A percentile compares a stretch with the other conserved stretches of the same genome.
Conservation (phyloP, 1,140 invertebrate genomes). For the Leptestheria dahalacensis region DNA sequence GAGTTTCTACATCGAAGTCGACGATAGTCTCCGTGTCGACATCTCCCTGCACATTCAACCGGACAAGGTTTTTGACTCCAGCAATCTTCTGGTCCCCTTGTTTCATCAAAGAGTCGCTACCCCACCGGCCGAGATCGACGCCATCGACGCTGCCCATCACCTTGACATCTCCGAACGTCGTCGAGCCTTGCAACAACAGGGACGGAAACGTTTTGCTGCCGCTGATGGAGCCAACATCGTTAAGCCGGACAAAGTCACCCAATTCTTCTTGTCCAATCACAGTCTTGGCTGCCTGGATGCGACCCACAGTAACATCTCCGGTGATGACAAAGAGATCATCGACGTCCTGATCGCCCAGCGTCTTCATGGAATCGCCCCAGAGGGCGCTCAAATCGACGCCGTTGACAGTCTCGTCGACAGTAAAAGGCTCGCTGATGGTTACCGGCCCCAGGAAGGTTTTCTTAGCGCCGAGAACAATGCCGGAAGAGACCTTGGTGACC, state of each 20-base stretch:
- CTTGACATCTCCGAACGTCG: background rate
- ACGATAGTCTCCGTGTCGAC: background rate
- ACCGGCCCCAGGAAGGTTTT: background rate
- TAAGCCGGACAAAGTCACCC: background rate
- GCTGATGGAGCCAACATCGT: background rate
- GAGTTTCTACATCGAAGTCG: background rate
- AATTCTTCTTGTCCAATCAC: background rate
- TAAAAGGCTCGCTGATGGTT: slow-evolving; percentile 2
- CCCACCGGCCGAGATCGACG: background rate
- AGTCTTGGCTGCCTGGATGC: background rate
- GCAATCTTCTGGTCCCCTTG: slow-evolving; percentile 6
- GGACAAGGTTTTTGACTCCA: background rate
- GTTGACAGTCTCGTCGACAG: background rate
- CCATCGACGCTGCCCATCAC: background rate
- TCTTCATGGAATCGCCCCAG: background rate
- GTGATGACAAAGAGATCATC: background rate
- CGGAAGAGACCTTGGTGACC: too few relatives aligned
- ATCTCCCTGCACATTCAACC: background rate
- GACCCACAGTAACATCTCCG: background rate
- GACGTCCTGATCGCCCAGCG: background rate
- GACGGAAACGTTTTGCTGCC: background rate
- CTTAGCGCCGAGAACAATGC: too few relatives aligned
- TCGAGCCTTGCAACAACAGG: background rate
- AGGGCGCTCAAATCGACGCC: background rate
- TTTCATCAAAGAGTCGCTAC: background rate